A percentile compares a stretch with the other conserved stretches of the same genome.
Conservation (phyloP, 2,113 vertebrate species). For the Chunga burmeisteri region DNA sequence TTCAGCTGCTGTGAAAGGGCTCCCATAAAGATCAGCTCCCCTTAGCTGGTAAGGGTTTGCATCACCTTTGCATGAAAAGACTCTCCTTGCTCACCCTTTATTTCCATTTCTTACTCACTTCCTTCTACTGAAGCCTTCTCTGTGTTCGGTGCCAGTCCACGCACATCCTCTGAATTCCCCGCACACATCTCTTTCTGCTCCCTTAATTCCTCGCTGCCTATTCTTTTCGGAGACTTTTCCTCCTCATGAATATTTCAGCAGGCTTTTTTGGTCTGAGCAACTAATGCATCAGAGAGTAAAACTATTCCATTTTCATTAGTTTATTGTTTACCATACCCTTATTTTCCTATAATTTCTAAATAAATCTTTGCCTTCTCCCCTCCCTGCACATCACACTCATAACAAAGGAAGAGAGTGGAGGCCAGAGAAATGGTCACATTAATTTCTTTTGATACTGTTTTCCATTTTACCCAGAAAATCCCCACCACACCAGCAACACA, state of each 20-base stretch:
- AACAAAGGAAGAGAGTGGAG: not conserved
- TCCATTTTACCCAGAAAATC: not conserved
- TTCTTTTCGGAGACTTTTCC: slow-evolving; percentile 13
- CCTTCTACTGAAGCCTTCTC: not conserved
- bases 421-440: not conserved
- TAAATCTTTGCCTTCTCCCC: not conserved
- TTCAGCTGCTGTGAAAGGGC: not conserved
- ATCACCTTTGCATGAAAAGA: not conserved
- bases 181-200: not conserved
- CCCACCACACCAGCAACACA: not conserved
- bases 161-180: not conserved
- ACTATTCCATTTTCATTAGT: slow-evolving; percentile 3
- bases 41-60: not conserved
- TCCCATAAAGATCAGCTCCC: not conserved
- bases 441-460: slow-evolving; percentile 6
- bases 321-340: not conserved
- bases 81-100: not conserved
- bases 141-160: not conserved
- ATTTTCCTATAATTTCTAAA: not conserved
- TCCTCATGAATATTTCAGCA: slow-evolving; percentile 48
- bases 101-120: not conserved
- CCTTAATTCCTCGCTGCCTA: slow-evolving; percentile 1
- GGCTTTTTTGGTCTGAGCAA: not conserved
- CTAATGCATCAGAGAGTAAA: not conserved
- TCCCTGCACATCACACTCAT: not conserved